Conservation (phyloP, 1,140 invertebrate species). For the Ruditapes philippinarum region DNA sequence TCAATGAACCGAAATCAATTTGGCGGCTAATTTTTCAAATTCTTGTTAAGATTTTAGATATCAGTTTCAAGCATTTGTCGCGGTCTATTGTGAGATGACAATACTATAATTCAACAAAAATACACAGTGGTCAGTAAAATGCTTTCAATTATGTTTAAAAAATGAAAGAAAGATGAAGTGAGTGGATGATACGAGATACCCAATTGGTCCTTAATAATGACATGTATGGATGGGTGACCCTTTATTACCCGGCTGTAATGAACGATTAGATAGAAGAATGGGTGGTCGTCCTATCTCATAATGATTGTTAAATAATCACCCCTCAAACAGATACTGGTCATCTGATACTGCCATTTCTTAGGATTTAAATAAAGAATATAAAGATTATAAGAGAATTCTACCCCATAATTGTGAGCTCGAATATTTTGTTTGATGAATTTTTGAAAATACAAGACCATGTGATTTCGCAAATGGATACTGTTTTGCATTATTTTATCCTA, state of each 20-base stretch:
- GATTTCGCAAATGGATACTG: too few relatives aligned
- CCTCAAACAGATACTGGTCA: constrained; percentile 50
- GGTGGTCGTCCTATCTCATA: constrained; percentile 23
- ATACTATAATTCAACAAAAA: constrained; percentile 35
- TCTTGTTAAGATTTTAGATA: constrained; percentile 48
- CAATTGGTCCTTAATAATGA: constrained; percentile 43
- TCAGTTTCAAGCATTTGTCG: constrained; percentile 23
- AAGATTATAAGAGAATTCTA: too few relatives aligned
- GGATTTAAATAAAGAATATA: neutral
- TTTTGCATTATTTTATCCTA: too few relatives aligned
- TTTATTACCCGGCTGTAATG: constrained; percentile 39
- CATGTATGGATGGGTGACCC: constrained; percentile 49
- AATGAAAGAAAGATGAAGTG: constrained; percentile 15
- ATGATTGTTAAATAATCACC: constrained; percentile 52
- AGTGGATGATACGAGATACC: constrained; percentile 23
- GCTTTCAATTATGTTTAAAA: constrained; percentile 50
- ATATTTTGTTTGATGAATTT: too few relatives aligned
- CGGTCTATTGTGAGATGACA: constrained; percentile 27
- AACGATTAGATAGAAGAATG: constrained; percentile 25
- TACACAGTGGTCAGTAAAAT: constrained; percentile 42
- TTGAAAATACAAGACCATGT: too few relatives aligned
- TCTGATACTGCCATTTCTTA: constrained; percentile 34
- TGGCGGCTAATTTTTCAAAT: constrained; percentile 57
- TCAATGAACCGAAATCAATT: constrained; percentile 53
- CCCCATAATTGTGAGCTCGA: too few relatives aligned